phyloP scores from a whole-genome alignment of 2,888 invertebrate species.

The Erebia aethiops region DNA sequence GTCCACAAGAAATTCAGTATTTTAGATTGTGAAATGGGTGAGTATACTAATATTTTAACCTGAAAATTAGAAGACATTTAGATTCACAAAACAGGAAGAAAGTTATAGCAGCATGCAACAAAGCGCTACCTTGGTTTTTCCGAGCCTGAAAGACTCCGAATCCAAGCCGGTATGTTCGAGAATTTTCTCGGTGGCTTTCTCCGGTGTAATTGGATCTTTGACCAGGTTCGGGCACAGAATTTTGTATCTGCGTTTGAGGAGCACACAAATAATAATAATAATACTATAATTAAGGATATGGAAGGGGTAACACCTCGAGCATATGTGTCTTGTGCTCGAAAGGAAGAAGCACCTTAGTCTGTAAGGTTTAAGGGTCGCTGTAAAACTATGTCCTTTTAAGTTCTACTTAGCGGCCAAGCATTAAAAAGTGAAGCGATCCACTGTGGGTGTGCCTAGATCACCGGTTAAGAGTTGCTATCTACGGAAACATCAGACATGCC shows the following conservation, averaged over 20 bases:
- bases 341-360: constrained; percentile 54
- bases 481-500: constrained; percentile 87
- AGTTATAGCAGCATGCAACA: constrained; percentile 37
- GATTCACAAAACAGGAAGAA: constrained; percentile 34
- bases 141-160: constrained; percentile 96
- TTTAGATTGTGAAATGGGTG: neutral
- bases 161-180: constrained; percentile 93
- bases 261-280: constrained; percentile 68
- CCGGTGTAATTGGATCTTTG: constrained; percentile 87
- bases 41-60: neutral
- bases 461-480: constrained; percentile 64
- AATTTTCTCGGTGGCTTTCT: constrained; percentile 92
- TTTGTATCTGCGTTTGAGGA: constrained; percentile 94
- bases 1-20: neutral
- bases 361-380: constrained; percentile 48
- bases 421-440: constrained; percentile 57
- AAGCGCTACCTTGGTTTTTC: constrained; percentile 95
- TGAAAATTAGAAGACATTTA: constrained; percentile 23
- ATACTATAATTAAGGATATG: constrained; percentile 52
- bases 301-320: constrained; percentile 63
- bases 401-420: constrained; percentile 62
- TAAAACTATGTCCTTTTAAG: constrained; percentile 63
- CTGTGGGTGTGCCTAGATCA: constrained; percentile 53
- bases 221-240: constrained; percentile 97
- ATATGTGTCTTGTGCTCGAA: constrained; percentile 66